These are phyloP conservation scores for Malacoraja senta DNA, from an alignment of 2,797 vertebrate genomes.

Conservation along the genomic window DNA sequence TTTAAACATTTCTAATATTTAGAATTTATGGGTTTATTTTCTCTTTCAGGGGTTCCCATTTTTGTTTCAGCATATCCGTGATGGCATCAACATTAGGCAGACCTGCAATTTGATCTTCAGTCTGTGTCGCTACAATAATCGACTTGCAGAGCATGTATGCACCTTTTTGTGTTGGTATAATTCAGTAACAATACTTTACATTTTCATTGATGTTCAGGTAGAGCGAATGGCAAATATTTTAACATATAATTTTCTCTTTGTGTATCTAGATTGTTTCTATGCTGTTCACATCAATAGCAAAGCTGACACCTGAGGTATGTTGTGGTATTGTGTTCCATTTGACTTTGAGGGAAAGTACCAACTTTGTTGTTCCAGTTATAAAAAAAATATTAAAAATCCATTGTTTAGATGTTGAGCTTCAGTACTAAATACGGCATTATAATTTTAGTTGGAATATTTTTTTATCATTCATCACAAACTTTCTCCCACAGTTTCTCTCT, in stretches of 20 bases:
- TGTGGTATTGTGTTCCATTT: constrained; percentile 32
- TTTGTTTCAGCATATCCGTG: constrained; percentile 97
- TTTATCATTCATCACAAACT: background rate
- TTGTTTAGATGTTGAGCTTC: background rate
- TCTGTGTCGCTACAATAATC: constrained; percentile 93
- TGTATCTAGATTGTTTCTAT: constrained; percentile 86
- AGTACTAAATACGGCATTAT: background rate
- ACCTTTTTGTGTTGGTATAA: background rate
- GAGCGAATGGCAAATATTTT: constrained; percentile 37
- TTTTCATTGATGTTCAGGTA: background rate
- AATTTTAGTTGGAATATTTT: background rate
- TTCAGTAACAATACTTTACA: background rate
- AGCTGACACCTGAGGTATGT: constrained; percentile 90
- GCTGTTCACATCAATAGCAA: constrained; percentile 97
- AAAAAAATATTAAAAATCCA: too few relatives aligned
- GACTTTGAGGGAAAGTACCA: background rate
- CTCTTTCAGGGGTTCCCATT: constrained; percentile 82
- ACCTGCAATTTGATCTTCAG: constrained; percentile 98
- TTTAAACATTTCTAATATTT: constrained; percentile 40
- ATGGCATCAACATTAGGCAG: constrained; percentile 96
- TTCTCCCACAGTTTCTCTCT: background rate
- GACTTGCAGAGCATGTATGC: constrained; percentile 91
- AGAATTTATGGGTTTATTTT: background rate
- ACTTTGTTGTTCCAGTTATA: background rate
- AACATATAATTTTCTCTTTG: constrained; percentile 47